Evolutionary conservation across 2,797 vertebrate species (phyloP), one percentile per base, ranked within the genome.

Genomic region (Naso thynnoides): DNA sequence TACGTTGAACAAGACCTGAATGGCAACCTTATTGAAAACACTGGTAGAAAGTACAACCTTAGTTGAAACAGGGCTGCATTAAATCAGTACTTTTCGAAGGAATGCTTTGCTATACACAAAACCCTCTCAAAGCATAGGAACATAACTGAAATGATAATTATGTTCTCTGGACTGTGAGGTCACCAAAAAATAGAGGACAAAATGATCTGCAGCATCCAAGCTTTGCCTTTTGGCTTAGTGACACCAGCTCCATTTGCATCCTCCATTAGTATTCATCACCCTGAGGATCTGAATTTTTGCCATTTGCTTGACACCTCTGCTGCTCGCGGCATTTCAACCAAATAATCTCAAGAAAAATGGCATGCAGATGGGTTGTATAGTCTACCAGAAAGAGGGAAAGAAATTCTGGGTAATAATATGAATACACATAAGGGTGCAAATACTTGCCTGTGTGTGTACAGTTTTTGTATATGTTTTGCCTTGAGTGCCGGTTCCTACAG

Each of bases 191-290:
- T 55, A 11, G 16, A 52, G 48, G 50, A 44, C 55, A 6, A 52
- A 42, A 64, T 39, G 24, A 56, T 77, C n/a, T 36, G 39, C 62
- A 70, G 68, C 63, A 54, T 18, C 18, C 29, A 64, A 70, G 64
- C 54, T 70, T 54, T 75, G 82, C 54, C 72, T 44, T 68, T 72
- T 62, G 24, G 41, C 49, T 67, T 59, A 47, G 26, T 68, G 70
- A 69, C 73, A 52, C 66, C 74, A 52, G 63, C 70, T 23, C 50
- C 54, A 77, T 87, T 84, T 82, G 70, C 82, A 70, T 83, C 78
- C 69, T 74, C 78, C 31, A 80, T 86, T 71, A 69, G 48, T 50
- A 84, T 84, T 88, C 79, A 87, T 86, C 83, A 82, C 55, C 50
- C 47, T 23, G 58, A 49, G 62, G 86, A 70, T 88, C 54, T 68